These are phyloP conservation scores for Crenichthys baileyi DNA, from an alignment of 2,797 vertebrate species.

Conservation along the genomic window DNA sequence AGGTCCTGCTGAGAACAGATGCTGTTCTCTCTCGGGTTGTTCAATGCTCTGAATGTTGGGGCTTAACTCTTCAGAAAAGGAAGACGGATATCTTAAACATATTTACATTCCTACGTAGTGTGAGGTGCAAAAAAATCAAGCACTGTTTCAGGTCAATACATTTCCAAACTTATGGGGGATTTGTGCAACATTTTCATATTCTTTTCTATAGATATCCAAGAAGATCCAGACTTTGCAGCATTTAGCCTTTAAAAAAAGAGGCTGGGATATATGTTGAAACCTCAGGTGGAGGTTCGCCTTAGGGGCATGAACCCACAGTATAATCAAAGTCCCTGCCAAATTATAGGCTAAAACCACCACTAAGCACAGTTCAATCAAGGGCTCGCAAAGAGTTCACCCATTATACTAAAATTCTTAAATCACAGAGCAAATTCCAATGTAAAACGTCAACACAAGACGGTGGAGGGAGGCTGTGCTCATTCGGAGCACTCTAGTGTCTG, in stretches of 20 bases:
- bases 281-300: slow-evolving; percentile 22
- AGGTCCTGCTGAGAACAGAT: slow-evolving; percentile 36
- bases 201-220: slow-evolving; percentile 15
- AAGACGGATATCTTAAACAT: slow-evolving; percentile 54
- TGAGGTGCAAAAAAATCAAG: slow-evolving; percentile 19
- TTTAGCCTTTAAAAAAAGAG: slow-evolving; percentile 20
- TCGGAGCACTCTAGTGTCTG: slow-evolving; percentile 37
- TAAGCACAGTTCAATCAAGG: slow-evolving; percentile 66
- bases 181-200: slow-evolving; percentile 45
- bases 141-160: slow-evolving; percentile 22
- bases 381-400: slow-evolving; percentile 64
- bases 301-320: slow-evolving; percentile 56
- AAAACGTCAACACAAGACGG: slow-evolving; percentile 50
- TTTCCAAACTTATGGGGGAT: slow-evolving; percentile 25
- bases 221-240: not conserved
- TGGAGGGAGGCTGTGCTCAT: slow-evolving; percentile 50
- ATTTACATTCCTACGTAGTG: slow-evolving; percentile 74
- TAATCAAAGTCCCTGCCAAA: slow-evolving; percentile 74
- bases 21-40: slow-evolving; percentile 48
- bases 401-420: slow-evolving; percentile 72
- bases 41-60: slow-evolving; percentile 42
- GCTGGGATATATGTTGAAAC: slow-evolving; percentile 19
- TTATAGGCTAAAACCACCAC: slow-evolving; percentile 69
- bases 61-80: slow-evolving; percentile 10
- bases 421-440: slow-evolving; percentile 68